phyloP scores from a whole-genome alignment of 1,140 invertebrate species.

The Parapsyche elsis region DNA sequence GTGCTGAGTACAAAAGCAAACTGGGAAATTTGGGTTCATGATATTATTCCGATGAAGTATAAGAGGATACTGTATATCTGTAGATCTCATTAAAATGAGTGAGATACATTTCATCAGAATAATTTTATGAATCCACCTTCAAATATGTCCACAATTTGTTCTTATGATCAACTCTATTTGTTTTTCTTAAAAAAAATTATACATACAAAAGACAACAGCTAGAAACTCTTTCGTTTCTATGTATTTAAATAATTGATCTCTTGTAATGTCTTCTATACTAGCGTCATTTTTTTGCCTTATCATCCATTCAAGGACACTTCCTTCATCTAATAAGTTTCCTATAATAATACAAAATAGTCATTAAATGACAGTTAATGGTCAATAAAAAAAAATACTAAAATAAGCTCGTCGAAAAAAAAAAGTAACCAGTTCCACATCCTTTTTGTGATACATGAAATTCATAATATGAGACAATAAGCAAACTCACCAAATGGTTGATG shows the following conservation, averaged over 20 bases:
- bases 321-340: conserved; percentile 89
- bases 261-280: conserved; percentile 91
- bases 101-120: no score
- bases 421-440: conserved; percentile 36
- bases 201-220: conserved; percentile 93
- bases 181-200: conserved; percentile 42
- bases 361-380: background rate
- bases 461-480: conserved; percentile 13
- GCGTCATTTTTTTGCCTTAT: conserved; percentile 91
- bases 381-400: conserved; percentile 15
- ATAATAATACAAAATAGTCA: conserved; percentile 56
- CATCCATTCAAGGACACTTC: conserved; percentile 90
- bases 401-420: conserved; percentile 21
- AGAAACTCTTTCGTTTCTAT: conserved; percentile 93
- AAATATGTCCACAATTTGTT: no score
- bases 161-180: background rate
- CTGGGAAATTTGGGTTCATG: no score
- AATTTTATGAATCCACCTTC: no score
- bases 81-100: no score
- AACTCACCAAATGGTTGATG: conserved; percentile 52
- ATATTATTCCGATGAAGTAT: no score
- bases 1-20: no score
- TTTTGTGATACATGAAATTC: conserved; percentile 29
- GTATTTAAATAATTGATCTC: conserved; percentile 85
- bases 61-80: no score